Evolutionary conservation across 2,888 invertebrate genomes (phyloP).

Genomic region (Andrena trimmerana): DNA sequence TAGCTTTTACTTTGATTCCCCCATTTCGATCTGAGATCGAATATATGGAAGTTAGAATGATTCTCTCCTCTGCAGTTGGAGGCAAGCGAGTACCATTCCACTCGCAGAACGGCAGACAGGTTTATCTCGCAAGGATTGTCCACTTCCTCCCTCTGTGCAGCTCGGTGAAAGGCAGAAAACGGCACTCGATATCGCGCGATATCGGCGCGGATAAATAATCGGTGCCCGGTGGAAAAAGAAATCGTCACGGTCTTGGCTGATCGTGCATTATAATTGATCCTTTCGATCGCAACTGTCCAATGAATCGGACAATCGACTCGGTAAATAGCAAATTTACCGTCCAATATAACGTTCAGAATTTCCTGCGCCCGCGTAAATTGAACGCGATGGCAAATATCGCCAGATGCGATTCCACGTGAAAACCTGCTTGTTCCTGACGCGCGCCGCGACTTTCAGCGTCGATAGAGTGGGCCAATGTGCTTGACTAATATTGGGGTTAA

Average conservation of each 20-base stretch:
- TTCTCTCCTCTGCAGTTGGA: no score
- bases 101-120: no score
- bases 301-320: constrained; percentile 8
- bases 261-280: constrained; percentile 22
- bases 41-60: not conserved
- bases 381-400: not conserved
- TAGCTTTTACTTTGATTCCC: not conserved
- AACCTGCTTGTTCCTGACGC: not conserved
- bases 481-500: constrained; percentile 51
- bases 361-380: no score
- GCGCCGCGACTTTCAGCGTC: constrained; percentile 7
- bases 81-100: not conserved
- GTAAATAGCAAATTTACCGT: not conserved
- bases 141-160: not conserved
- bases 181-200: constrained; percentile 16
- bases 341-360: no score
- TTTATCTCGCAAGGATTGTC: not conserved
- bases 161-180: constrained; percentile 42
- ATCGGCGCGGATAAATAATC: constrained; percentile 31
- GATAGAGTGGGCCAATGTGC: constrained; percentile 2
- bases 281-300: constrained; percentile 28
- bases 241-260: constrained; percentile 25
- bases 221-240: not conserved
- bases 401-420: not conserved
- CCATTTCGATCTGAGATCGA: not conserved